phyloP scores from a whole-genome alignment of 2,113 vertebrate species.

The Propithecus coquereli region DNA sequence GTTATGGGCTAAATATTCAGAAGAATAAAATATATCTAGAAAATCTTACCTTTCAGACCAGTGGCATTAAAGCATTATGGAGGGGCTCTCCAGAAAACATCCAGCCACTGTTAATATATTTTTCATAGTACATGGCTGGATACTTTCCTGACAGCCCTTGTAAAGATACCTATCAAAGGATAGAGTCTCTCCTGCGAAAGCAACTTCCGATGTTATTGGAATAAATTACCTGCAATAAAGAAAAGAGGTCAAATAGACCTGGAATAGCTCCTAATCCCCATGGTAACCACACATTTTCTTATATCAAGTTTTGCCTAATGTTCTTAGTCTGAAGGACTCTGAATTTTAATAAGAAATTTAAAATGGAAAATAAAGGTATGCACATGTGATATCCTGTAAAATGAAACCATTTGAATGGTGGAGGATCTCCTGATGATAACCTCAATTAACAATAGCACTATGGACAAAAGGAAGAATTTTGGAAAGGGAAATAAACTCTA shows the following conservation, averaged over 20 bases:
- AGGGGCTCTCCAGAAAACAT: no score
- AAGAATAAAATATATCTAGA: not conserved
- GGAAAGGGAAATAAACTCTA: not conserved
- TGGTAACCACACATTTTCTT: conserved; percentile 41
- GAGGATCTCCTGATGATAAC: not conserved
- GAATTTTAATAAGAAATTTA: conserved; percentile 36
- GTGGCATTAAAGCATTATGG: not conserved
- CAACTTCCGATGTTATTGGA: conserved; percentile 26
- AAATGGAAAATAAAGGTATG: not conserved
- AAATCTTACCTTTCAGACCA: not conserved
- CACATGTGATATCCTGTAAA: not conserved
- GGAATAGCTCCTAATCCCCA: conserved; percentile 23
- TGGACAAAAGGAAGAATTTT: not conserved
- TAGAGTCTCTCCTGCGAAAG: conserved; percentile 1
- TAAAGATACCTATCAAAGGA: not conserved
- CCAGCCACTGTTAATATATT: no score
- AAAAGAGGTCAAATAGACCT: conserved; percentile 39
- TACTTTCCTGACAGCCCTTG: no score
- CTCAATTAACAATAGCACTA: not conserved
- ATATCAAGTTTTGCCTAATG: not conserved
- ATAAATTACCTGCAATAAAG: conserved; percentile 45
- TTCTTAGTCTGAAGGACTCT: conserved; percentile 15
- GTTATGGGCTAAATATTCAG: not conserved
- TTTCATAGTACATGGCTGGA: no score
- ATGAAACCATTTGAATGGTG: not conserved